Evolutionary conservation across 2,888 invertebrate genomes (phyloP), one percentile per base, ranked within the genome.

Genomic region (Gnatocerus cornutus): DNA sequence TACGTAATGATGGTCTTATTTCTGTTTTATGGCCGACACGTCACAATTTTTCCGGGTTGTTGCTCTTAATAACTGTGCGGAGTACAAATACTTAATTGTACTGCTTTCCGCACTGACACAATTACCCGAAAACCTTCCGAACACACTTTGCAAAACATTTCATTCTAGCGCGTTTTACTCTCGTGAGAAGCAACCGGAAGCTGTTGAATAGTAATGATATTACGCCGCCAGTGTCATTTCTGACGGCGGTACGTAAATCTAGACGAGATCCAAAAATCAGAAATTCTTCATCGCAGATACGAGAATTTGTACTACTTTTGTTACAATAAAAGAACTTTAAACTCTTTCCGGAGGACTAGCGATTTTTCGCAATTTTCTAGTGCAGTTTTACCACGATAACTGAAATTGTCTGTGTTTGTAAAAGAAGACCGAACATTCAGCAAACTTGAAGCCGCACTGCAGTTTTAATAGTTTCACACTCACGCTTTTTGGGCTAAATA

Each of bases 1-100:
- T 33, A 33, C 33, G 33, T 33, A 33, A 33, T 33, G 33, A 7
- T 9, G 33, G 43, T 43, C 1, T 12, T 43, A 43, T 43, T 43
- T 43, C n/a, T 43, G 14, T 33, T 33, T 43, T 43, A 43, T 13
- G 5, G 7, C 6, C 10, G 10, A 3, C 12, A 13, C 12, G 33
- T 33, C 33, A 33, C 33, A 33, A 30, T 30, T 56, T 56, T 56
- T 56, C 41, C 56, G 27, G 41, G 56, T 43, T 56, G 56, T 56
- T 56, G 39, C 39, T 56, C 43, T 56, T 56, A 41, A 56, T 56
- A 56, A 41, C 41, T 8, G 27, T 21, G n/a, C 21, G 16, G 7
- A 46, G 46, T 12, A 41, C 52, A 52, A 46, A 46, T 21, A 3
- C 12, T 43, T 4, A 46, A 46, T 46, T 21, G 46, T 27, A 46